phyloP scores from a whole-genome alignment of 2,113 vertebrate genomes.

The Propithecus coquereli region DNA sequence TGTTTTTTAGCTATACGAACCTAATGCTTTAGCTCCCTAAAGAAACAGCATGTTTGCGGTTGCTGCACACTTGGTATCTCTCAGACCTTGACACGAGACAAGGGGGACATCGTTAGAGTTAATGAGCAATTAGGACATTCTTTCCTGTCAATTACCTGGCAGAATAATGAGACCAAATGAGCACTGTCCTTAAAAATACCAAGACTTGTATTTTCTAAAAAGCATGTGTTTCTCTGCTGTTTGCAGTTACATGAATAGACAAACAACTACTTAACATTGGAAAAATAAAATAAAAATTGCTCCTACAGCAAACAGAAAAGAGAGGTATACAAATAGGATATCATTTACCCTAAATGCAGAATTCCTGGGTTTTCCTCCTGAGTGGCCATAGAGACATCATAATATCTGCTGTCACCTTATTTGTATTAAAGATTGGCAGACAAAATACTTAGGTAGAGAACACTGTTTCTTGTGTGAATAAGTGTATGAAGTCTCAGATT shows the following conservation, averaged over 20 bases:
- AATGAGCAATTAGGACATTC: conserved; percentile 76
- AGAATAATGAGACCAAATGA: conserved; percentile 72
- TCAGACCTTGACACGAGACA: conserved; percentile 47
- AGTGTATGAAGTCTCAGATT: neutral
- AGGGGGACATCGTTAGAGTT: conserved; percentile 56
- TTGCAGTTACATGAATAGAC: conserved; percentile 49
- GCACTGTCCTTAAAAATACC: conserved; percentile 54
- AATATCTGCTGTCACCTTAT: neutral
- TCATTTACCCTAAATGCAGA: neutral
- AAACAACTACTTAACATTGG: conserved; percentile 31
- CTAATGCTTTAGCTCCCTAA: neutral
- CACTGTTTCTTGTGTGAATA: neutral
- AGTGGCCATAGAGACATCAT: neutral
- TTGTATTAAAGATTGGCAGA: neutral
- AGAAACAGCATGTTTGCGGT: neutral
- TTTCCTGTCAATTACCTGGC: conserved; percentile 67
- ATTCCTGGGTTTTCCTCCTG: neutral
- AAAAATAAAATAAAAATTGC: conserved; percentile 3
- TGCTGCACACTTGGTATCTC: neutral
- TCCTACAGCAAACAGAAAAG: conserved; percentile 27
- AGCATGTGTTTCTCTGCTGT: conserved; percentile 31
- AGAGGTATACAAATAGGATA: neutral
- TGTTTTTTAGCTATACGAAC: neutral
- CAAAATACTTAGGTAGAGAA: neutral
- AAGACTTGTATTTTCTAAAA: conserved; percentile 23